A percentile compares a stretch with the other conserved stretches of the same genome.
Evolutionary conservation across 2,888 invertebrate genomes (phyloP).

Genomic region (Dasypogon diadema): DNA sequence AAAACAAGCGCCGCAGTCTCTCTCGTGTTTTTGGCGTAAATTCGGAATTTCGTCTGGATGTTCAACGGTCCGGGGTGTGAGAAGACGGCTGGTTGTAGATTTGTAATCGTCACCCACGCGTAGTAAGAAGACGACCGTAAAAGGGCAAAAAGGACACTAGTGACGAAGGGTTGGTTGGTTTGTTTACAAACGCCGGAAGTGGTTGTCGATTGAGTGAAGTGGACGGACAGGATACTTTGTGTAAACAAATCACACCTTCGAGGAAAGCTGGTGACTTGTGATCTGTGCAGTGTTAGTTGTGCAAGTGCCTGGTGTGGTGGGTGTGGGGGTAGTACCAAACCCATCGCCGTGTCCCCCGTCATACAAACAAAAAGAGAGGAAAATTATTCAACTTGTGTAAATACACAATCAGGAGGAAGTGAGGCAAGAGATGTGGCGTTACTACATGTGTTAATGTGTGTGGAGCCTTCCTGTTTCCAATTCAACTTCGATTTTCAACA

Average conservation of each 20-base stretch:
- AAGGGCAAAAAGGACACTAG: constrained; percentile 37
- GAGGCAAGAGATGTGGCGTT: not conserved
- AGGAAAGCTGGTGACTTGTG: not conserved
- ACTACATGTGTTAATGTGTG: not conserved
- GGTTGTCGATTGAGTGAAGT: constrained; percentile 39
- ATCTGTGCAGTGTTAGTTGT: constrained; percentile 9
- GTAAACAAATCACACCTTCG: constrained; percentile 45
- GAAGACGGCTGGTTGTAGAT: constrained; percentile 27
- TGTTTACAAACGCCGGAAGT: constrained; percentile 45
- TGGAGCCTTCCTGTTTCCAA: not conserved
- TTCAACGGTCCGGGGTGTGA: constrained; percentile 4
- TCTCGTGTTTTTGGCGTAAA: constrained; percentile 9
- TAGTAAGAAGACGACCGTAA: constrained; percentile 33
- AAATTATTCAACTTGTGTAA: constrained; percentile 18
- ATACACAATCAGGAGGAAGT: not conserved
- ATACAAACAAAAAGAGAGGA: not conserved
- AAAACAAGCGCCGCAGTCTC: not conserved
- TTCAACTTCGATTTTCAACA: not conserved
- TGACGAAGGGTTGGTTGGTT: constrained; percentile 46
- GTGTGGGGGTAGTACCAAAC: not conserved
- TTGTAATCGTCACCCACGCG: constrained; percentile 40
- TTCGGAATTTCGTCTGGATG: constrained; percentile 45
- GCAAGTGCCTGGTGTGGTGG: not conserved
- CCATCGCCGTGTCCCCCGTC: not conserved
- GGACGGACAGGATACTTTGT: constrained; percentile 19